Evolutionary conservation across 2,888 invertebrate genomes (phyloP), one percentile per base, ranked within the genome.

Genomic region (Cerceris rybyensis): DNA sequence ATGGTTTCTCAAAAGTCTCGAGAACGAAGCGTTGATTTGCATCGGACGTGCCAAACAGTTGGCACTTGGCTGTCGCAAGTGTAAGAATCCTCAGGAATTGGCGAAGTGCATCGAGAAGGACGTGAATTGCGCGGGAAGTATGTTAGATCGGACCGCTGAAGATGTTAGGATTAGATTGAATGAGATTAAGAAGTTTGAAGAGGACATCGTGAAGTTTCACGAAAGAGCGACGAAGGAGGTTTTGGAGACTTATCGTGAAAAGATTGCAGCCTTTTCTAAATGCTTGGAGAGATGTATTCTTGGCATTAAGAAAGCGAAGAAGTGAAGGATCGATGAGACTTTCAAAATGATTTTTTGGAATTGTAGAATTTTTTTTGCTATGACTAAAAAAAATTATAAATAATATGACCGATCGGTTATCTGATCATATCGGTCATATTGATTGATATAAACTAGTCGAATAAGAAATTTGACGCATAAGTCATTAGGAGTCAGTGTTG

Each of bases 281-380:
- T 76, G 80, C 11, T 55, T 87, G 7, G 63, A 79, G 7, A 57
- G 78, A 13, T 87, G 86, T 39, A 82, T 88, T 13, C n/a, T 7
- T 4, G 41, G 16, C 6, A 43, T 46, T 2, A 68, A 50, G 49
- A 61, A 65, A 14, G 68, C 55, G 58, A 70, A 52, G 14, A 28
- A 76, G 54, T 39, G 28, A 14, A 39, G n/a, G 60, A 46, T 11
- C 46, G 9, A 54, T 1, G 14, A n/a, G n/a, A 2, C 54, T 14
- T 54, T n/a, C 54, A n/a, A 54, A 7, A 7, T 7, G 14, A 14
- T n/a, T 1, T 2, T 13, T 54, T 4, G 16, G 6, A 54, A 7
- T n/a, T 28, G 28, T 1, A 4, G 1, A 1, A 28, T 28, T 28
- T 28, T 28, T 28, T 28, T 28, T 28, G 28, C 28, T 28, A 28